These are phyloP conservation scores for Lycodopsis pacificus DNA, from an alignment of 2,797 vertebrate species.

Conservation along the genomic window DNA sequence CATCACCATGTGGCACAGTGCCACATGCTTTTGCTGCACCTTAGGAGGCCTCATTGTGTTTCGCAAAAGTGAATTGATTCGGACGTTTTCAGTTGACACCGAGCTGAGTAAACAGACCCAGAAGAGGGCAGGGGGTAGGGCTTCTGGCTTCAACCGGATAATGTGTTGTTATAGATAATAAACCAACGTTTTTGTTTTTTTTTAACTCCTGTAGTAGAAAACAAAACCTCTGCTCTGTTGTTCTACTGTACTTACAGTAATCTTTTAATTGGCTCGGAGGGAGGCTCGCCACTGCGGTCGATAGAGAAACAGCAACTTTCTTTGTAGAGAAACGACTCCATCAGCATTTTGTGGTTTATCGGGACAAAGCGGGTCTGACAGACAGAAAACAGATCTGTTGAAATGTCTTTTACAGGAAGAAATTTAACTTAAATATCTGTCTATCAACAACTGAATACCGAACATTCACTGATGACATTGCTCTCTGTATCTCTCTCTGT, in stretches of 20 bases:
- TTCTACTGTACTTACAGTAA: constrained; percentile 34
- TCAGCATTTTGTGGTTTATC: neutral
- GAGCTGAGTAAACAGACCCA: constrained; percentile 54
- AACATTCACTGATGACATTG: constrained; percentile 29
- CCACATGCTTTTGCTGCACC: constrained; percentile 46
- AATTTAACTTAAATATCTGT: constrained; percentile 56
- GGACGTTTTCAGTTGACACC: constrained; percentile 61
- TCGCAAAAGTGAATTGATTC: constrained; percentile 75
- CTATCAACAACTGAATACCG: constrained; percentile 41
- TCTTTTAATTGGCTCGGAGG: constrained; percentile 61
- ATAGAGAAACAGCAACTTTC: constrained; percentile 16
- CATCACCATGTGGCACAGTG: constrained; percentile 36
- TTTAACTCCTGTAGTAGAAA: constrained; percentile 5
- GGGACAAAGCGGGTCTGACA: neutral
- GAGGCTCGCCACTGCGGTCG: neutral
- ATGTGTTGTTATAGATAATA: constrained; percentile 66
- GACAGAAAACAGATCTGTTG: constrained; percentile 29
- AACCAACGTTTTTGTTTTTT: constrained; percentile 29
- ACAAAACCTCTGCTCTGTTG: constrained; percentile 33
- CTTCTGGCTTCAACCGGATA: constrained; percentile 52
- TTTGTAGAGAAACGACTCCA: constrained; percentile 8
- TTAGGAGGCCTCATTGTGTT: constrained; percentile 55
- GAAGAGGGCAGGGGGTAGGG: constrained; percentile 33
- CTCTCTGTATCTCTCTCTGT: constrained; percentile 2
- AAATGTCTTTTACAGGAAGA: neutral